Conservation (phyloP, 2,888 invertebrate species). For the Agrilus cyanescens region DNA sequence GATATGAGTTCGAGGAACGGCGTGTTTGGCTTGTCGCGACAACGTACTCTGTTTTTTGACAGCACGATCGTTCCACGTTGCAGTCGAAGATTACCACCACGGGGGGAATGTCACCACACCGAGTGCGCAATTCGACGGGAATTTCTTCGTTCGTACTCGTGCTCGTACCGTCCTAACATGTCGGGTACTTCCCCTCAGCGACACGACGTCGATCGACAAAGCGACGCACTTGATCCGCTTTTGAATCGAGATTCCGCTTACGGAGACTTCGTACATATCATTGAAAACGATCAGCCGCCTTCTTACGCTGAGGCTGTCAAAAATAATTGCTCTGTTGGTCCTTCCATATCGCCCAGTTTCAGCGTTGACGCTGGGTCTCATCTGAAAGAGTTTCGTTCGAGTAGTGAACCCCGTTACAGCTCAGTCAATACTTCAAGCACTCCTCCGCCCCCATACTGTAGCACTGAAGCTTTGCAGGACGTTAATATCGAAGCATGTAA, state of each 20-base stretch:
- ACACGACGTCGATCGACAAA: slow-evolving; percentile 9
- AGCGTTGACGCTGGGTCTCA: slow-evolving; percentile 4
- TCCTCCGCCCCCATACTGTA: slow-evolving; percentile 11
- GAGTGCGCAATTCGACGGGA: slow-evolving; percentile 10
- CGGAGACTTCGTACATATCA: slow-evolving; percentile 8
- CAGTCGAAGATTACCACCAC: neutral
- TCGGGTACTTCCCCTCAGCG: neutral
- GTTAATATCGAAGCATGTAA: neutral
- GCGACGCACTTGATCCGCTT: slow-evolving; percentile 26
- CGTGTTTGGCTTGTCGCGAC: slow-evolving; percentile 2
- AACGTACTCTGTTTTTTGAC: slow-evolving; percentile 1
- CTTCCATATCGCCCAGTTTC: slow-evolving; percentile 9
- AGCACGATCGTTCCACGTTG: slow-evolving; percentile 2
- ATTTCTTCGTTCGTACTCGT: slow-evolving; percentile 2
- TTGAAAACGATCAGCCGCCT: slow-evolving; percentile 26
- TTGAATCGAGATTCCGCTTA: slow-evolving; percentile 15
- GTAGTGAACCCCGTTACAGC: too few species aligned
- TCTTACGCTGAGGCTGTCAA: slow-evolving; percentile 27
- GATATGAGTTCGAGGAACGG: slow-evolving; percentile 4
- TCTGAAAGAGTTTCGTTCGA: too few species aligned
- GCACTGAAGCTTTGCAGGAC: slow-evolving; percentile 5
- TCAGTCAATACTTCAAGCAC: neutral
- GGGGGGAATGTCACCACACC: slow-evolving; percentile 6
- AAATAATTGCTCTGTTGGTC: slow-evolving; percentile 2
- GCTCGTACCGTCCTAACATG: slow-evolving; percentile 4